Evolutionary conservation across 2,888 invertebrate species (phyloP), one percentile per base, ranked within the genome.

Genomic region (Eulithis testata): DNA sequence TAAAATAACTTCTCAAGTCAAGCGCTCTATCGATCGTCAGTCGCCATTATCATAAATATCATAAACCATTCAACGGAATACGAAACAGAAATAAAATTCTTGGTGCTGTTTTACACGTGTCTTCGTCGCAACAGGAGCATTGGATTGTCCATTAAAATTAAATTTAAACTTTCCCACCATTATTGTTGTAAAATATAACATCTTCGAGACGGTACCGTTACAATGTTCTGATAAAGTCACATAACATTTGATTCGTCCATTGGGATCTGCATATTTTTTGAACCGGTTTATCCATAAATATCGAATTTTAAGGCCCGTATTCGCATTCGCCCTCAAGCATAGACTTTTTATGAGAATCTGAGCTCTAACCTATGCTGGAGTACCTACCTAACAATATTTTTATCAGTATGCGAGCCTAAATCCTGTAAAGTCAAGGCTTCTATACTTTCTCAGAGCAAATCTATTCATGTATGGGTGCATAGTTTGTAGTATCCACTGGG

Each of bases 111-210:
- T 49, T 54, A 61, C 53, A 54, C 36, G 54, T 45, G 51, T 57
- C 45, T 50, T 50, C 14, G 49, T 37, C 58, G 43, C 52, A 54
- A 55, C 59, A 61, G 47, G 50, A 49, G 51, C 55, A 50, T 63
- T 61, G 59, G 31, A 61, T 59, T 56, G 58, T 58, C 65, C 66
- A 62, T 70, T 60, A 64, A 54, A 51, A 69, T 61, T 36, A 63
- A 62, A 65, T 70, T 68, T 68, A 56, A 68, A 73, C 65, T 69
- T 72, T 72, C 70, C 68, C 73, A 73, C 69, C 60, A 51, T 65
- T 60, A 67, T 67, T 65, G 59, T 60, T 63, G 44, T 62, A 63
- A 65, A 57, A 66, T 68, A 68, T 49, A 69, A 62, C 60, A 62
- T 60, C 45, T 68, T 66, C 51, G 62, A 40, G 52, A 51, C 54